These are phyloP conservation scores for Urophycis tenuis DNA, from an alignment of 2,797 vertebrate species.

Conservation along the genomic window DNA sequence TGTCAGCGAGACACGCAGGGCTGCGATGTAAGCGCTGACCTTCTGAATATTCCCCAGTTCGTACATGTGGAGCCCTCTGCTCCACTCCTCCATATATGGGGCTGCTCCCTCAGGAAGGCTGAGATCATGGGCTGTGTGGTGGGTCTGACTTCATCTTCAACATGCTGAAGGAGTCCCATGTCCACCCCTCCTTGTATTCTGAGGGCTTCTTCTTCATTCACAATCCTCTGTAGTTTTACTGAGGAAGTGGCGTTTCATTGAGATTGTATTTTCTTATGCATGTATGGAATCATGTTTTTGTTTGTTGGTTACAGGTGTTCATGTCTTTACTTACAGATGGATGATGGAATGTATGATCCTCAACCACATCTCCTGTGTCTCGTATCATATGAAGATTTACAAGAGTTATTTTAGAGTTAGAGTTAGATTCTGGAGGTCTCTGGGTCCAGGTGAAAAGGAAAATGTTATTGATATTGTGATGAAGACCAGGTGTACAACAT, in stretches of 20 bases:
- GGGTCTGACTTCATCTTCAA: too few relatives aligned
- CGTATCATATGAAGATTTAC: neutral
- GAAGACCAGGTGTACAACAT: too few relatives aligned
- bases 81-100: neutral
- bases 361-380: neutral
- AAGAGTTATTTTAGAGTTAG: too few relatives aligned
- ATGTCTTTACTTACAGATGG: too few relatives aligned
- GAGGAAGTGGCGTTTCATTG: too few relatives aligned
- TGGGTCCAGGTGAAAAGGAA: neutral
- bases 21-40: constrained; percentile 62
- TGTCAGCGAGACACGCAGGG: constrained; percentile 50
- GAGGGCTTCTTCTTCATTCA: neutral
- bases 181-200: neutral
- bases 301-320: too few relatives aligned
- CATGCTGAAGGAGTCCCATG: neutral
- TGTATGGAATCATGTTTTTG: too few relatives aligned
- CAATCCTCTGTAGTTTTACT: neutral
- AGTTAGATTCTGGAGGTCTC: neutral
- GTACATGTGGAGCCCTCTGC: constrained; percentile 28
- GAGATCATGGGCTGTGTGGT: neutral
- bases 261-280: too few relatives aligned
- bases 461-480: too few relatives aligned
- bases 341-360: too few relatives aligned
- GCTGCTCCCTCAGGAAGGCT: neutral
- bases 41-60: constrained; percentile 67